Base-by-base conservation (phyloP, 2,113 vertebrate genomes). In the Cariama cristata region DNA sequence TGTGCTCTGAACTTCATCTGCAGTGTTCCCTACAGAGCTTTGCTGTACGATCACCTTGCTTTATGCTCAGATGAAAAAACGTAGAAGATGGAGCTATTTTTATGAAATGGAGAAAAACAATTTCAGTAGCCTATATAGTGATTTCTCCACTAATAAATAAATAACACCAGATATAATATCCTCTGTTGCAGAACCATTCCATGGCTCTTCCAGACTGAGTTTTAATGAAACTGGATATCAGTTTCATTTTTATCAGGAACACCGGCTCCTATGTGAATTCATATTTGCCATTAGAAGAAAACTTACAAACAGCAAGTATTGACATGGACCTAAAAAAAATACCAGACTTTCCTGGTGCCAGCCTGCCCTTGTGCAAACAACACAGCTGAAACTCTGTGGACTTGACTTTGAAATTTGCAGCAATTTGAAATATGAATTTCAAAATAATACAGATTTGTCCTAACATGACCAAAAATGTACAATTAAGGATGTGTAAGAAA, bases 171-270 rank as follows among this genome's bases (percentile, higher is more conserved):
- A 32, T 74, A 33, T 16, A 69, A 80, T 90, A 90, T 90, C 47
- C 28, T 93, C 45, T 88, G 11, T 79, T 66, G 24, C 60, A 77
- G 85, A 93, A 73, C 12, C 80, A 63, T 90, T 88, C 50, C 38
- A 17, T 3, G 7, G 32, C 63, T 86, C 95, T 92, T 90, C 50
- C 52, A 42, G 16, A 3, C 40, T 60, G 38, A 55, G 23, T 58
- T 92, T 92, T 93, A 90, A 72, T 97, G 86, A 88, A 95, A 86
- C 16, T 89, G 59, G 47, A 4, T 96, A 93, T 90, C 81, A 52
- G 30, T 92, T 94, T 88, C 62, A 42, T 71, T 93, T 71, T 88
- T 86, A 81, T 90, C 53, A 88, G 47, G 87, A 96, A 64, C 9
- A n/a, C 45, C 6, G 6, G 5, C 24, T 88, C 56, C 56, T 79